Conservation (phyloP, 2,113 vertebrate species). For the Nansenia antarctica region DNA sequence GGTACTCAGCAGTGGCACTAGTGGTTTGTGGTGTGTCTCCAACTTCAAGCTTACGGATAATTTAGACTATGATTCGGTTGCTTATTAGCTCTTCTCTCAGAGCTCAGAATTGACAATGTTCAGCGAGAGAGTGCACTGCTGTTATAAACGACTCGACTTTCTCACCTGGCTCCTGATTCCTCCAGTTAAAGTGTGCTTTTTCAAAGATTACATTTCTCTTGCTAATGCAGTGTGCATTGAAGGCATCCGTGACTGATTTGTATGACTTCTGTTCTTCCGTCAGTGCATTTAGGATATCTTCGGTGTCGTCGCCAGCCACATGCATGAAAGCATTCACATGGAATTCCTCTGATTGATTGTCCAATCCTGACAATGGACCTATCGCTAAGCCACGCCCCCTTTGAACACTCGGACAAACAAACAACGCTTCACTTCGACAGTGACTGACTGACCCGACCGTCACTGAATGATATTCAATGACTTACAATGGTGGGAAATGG, state of each 20-base stretch:
- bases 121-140: constrained; percentile 10
- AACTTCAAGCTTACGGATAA: constrained; percentile 17
- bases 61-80: constrained; percentile 13
- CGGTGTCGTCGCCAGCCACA: not conserved
- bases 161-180: constrained; percentile 1
- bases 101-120: constrained; percentile 23
- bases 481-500: too few relatives aligned
- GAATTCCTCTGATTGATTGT: constrained; percentile 1
- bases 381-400: too few relatives aligned
- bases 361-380: too few relatives aligned
- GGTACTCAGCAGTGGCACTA: constrained; percentile 29
- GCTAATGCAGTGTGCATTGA: constrained; percentile 7
- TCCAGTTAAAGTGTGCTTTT: constrained; percentile 16
- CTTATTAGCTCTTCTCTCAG: constrained; percentile 22
- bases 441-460: too few relatives aligned
- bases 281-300: constrained; percentile 22
- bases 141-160: constrained; percentile 24
- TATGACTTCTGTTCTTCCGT: constrained; percentile 15
- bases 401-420: too few relatives aligned
- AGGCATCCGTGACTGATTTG: constrained; percentile 1
- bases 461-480: too few relatives aligned
- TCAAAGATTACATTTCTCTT: constrained; percentile 32
- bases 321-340: constrained; percentile 20
- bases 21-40: constrained; percentile 34
- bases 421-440: too few relatives aligned